Percentiles rank a stretch among this genome's conserved stretches.
phyloP scores from a whole-genome alignment of 2,888 invertebrate genomes.

The Ophion slaviceki region DNA sequence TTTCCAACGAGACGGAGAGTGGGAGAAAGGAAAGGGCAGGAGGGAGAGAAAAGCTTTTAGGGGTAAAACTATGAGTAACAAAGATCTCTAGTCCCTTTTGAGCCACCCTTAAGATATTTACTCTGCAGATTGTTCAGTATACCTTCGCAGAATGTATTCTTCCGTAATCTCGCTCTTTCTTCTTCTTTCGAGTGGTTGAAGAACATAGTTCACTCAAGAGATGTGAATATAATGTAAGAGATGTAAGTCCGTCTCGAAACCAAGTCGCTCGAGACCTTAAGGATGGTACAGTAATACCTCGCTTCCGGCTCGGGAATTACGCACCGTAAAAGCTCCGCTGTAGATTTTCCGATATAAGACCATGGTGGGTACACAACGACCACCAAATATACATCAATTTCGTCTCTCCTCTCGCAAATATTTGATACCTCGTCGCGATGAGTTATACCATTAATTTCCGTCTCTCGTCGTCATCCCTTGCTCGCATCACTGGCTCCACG shows the following conservation, averaged over 20 bases:
- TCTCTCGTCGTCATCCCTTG: constrained; percentile 39
- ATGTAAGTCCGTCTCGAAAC: not conserved
- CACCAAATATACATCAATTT: constrained; percentile 60
- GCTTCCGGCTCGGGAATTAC: constrained; percentile 2
- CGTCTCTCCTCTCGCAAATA: constrained; percentile 71
- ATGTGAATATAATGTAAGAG: constrained; percentile 19
- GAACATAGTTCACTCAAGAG: not conserved
- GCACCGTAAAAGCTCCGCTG: constrained; percentile 1
- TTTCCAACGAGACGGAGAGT: too few relatives aligned
- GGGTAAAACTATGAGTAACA: too few relatives aligned
- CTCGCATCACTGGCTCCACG: constrained; percentile 15
- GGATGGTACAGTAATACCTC: not conserved
- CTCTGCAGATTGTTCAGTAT: too few relatives aligned
- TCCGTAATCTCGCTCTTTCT: too few relatives aligned
- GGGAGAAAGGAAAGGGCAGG: too few relatives aligned
- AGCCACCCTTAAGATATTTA: too few relatives aligned
- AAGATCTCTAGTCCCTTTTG: too few relatives aligned
- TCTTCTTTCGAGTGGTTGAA: too few relatives aligned
- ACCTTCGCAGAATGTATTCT: too few relatives aligned
- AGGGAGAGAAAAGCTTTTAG: too few relatives aligned
- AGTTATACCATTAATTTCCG: constrained; percentile 74
- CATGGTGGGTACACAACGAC: constrained; percentile 3
- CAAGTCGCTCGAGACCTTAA: not conserved
- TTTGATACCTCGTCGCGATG: constrained; percentile 73
- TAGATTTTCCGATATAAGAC: constrained; percentile 38